A percentile compares a stretch with the other conserved stretches of the same genome.
Conservation (phyloP, 2,113 vertebrate genomes). For the Chloebia gouldiae region DNA sequence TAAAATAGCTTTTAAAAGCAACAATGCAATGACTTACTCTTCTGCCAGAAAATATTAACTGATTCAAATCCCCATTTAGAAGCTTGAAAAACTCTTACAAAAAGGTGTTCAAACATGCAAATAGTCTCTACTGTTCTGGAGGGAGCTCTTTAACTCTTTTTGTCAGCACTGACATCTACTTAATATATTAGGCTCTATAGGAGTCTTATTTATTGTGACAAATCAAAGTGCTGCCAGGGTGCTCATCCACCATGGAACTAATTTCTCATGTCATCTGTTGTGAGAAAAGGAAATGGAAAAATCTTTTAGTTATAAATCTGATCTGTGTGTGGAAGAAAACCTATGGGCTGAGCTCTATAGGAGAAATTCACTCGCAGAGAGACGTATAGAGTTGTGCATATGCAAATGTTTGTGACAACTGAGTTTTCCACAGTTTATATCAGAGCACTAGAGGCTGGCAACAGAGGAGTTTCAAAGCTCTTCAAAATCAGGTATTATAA, state of each 20-base stretch:
- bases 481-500: neutral
- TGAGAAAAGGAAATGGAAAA: neutral
- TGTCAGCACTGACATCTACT: neutral
- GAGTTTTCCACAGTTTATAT: neutral
- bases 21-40: fast-evolving
- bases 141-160: neutral
- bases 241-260: neutral
- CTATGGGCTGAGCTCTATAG: neutral
- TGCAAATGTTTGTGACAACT: neutral
- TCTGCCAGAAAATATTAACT: neutral
- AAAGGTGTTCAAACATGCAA: neutral
- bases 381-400: fast-evolving
- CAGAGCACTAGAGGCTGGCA: neutral
- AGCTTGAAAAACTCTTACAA: neutral
- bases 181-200: neutral
- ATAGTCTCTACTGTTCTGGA: neutral
- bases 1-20: neutral
- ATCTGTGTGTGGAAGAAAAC: neutral
- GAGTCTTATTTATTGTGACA: conserved; percentile 7
- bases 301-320: neutral
- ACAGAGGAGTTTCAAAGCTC: neutral
- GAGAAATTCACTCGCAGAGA: neutral
- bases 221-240: neutral
- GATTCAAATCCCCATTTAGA: neutral
- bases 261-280: neutral